Evolutionary conservation across 2,888 invertebrate species (phyloP), one percentile per base, ranked within the genome.

Genomic region (Tortricodes alternella): DNA sequence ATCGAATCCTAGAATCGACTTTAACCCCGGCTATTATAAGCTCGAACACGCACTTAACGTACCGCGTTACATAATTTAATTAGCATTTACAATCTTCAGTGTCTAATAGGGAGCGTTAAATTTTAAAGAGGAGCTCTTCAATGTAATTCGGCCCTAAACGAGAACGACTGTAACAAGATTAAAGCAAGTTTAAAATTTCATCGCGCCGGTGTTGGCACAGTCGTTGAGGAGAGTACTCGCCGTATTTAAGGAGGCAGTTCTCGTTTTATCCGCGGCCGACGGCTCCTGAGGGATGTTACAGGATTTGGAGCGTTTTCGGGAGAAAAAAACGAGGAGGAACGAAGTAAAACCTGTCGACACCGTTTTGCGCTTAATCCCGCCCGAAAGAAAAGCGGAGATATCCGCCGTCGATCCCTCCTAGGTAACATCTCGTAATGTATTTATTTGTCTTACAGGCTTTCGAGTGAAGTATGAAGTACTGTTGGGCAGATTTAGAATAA

Each of bases 201-300:
- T 77, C 72, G 44, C 64, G 66, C 63, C 61, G 62, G 70, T 76
- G 75, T 80, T 77, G 73, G 76, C 71, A 72, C 66, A 74, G 70
- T 77, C 70, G 77, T 76, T 71, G 70, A 65, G 66, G 70, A 72
- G 66, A 74, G 73, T 71, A 67, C 72, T 80, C 67, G 65, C 70
- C 62, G 73, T 72, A 72, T 83, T 83, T 80, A 83, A 84, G 75
- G 66, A 82, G 78, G 80, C 77, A 73, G 72, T 74, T 72, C 70
- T 69, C 78, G 72, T 78, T 83, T 79, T 78, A 77, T 67, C 75
- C 76, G 67, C 67, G 65, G 64, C 70, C 67, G 58, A 51, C 65
- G 63, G 62, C 70, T 80, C 80, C 72, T 73, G 61, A 60, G 76
- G 78, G 80, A 80, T 79, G 78, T 78, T 78, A 71, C 77, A 77